Evolutionary conservation across 2,797 vertebrate genomes (phyloP), one percentile per base, ranked within the genome.

Genomic region (Erpetoichthys calabaricus): DNA sequence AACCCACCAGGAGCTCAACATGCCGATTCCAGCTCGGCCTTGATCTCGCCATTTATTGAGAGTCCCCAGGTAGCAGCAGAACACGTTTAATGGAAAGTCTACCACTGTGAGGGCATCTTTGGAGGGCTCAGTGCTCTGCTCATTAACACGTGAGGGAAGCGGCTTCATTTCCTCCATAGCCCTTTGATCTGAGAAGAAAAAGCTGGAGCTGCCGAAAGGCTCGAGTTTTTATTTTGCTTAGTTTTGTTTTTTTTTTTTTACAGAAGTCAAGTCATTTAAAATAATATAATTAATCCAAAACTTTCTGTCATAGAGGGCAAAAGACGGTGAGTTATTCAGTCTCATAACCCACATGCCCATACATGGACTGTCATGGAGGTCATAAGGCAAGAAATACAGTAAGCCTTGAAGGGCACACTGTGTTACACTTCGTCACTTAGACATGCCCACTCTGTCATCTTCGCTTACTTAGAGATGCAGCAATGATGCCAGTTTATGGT

Each of bases 11-110:
- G 60, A 6, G 61, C 64, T 67, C 61, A 64, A 44, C 59, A 65
- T 58, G 59, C 64, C 52, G 57, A 3, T 3, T 66, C 67, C 61
- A 60, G 68, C 64, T 58, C 62, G n/a, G 43, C 62, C 69, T 73
- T 75, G 63, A 76, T 68, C 67, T 63, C 65, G 42, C 56, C 7
- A 47, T 43, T 60, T 59, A n/a, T 44, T 25, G 68, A 65, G 67
- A 57, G 66, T 66, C 60, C 60, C 61, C 69, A 59, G 52, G 44
- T 42, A 62, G 57, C 56, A 45, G 8, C 41, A 60, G 42, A 45
- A 6, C 45, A 44, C 45, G 41, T 47, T 50, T 59, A 63, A 56
- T 50, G 56, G 2, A n/a, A 44, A 53, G 42, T 55, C 47, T 65
- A 50, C 61, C 61, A 58, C 64, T 57, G 57, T 55, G 55, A 61